Percentiles rank a stretch among this genome's conserved stretches.
These are phyloP conservation scores for Parnassius orleans DNA, from an alignment of 2,888 invertebrate genomes.

Conservation along the genomic window DNA sequence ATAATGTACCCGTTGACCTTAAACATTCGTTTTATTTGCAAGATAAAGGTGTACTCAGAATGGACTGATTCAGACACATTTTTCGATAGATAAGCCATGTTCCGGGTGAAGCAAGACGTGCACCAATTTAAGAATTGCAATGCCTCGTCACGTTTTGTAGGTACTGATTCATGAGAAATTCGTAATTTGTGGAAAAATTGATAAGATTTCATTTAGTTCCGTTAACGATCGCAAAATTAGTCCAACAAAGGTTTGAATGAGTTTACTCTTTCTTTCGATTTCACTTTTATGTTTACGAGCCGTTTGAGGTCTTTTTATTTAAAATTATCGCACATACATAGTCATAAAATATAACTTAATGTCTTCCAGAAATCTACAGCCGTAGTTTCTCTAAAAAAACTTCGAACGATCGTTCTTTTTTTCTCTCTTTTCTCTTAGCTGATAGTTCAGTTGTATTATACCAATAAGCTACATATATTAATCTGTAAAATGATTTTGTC, in stretches of 20 bases:
- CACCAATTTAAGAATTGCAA: constrained; percentile 15
- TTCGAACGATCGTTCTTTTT: too few relatives aligned
- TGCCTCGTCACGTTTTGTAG: constrained; percentile 24
- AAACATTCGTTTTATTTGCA: constrained; percentile 8
- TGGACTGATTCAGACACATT: constrained; percentile 14
- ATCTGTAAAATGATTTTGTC: too few relatives aligned
- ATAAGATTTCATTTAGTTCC: constrained; percentile 15
- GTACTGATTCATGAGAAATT: constrained; percentile 27
- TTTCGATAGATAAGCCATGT: constrained; percentile 37
- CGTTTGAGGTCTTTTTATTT: constrained; percentile 1
- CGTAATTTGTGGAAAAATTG: constrained; percentile 20
- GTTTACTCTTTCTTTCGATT: constrained; percentile 1
- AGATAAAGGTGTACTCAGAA: constrained; percentile 16
- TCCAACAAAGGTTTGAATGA: constrained; percentile 4
- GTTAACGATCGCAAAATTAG: constrained; percentile 5
- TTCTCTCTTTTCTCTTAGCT: too few relatives aligned
- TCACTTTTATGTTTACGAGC: constrained; percentile 2
- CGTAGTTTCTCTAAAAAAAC: not conserved
- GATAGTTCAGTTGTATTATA: too few relatives aligned
- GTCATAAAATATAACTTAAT: too few relatives aligned
- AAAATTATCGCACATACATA: not conserved
- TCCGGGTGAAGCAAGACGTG: constrained; percentile 24
- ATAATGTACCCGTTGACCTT: not conserved
- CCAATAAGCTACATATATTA: too few relatives aligned
- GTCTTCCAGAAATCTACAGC: too few relatives aligned